phyloP scores from a whole-genome alignment of 64 coral and sea anemone species.

The Montipora sp. region DNA sequence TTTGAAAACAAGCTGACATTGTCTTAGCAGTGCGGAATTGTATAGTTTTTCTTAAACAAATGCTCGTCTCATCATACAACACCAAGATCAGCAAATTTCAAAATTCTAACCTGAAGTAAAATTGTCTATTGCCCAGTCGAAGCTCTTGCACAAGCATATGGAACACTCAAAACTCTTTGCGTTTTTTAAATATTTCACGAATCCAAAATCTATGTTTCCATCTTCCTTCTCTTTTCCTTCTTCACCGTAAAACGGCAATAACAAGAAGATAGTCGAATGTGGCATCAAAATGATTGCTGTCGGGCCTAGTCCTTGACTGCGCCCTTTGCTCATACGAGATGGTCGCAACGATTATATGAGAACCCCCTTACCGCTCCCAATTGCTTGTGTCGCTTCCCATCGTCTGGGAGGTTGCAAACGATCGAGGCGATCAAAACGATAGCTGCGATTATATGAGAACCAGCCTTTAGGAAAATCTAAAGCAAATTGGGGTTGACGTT shows the following conservation, averaged over 20 bases:
- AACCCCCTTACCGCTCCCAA: background rate
- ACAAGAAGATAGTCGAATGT: background rate
- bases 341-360: background rate
- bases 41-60: background rate
- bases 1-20: constrained; percentile 5
- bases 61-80: background rate
- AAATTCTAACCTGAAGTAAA: background rate
- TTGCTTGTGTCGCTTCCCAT: too few relatives aligned
- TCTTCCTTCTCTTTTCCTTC: background rate
- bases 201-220: background rate
- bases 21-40: background rate
- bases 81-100: background rate
- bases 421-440: too few relatives aligned
- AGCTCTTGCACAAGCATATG: background rate
- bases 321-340: background rate
- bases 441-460: too few relatives aligned
- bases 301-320: background rate
- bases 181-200: too few relatives aligned
- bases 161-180: background rate
- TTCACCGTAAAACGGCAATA: background rate
- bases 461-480: too few relatives aligned
- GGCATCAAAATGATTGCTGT: background rate
- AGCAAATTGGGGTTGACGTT: too few relatives aligned
- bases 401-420: too few relatives aligned
- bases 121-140: background rate